Base-by-base conservation (phyloP, 2,113 vertebrate species). In the Chloropsis hardwickii region DNA sequence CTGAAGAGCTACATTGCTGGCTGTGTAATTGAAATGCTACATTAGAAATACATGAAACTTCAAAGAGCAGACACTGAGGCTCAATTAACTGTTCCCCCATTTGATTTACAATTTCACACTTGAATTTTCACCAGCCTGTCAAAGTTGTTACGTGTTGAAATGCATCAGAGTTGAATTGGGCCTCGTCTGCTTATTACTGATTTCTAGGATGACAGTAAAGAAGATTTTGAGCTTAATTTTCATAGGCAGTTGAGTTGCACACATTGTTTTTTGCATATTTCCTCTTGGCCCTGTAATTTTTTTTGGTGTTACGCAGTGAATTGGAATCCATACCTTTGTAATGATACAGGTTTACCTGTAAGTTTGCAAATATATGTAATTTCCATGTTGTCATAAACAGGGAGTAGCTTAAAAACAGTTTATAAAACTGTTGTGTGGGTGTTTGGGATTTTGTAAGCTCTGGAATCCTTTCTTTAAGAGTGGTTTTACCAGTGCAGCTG, bases 351-450 rank as follows among this genome's bases (percentile, higher is more conserved):
- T 51, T 47, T n/a, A 24, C 27, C 50, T 69, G 2, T 28, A 58
- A 66, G 8, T 78, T 73, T 44, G 8, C 0, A 0, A 77, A 22
- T 33, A 25, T 39, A 3, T 1, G 0, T 58, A 35, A 25, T 22
- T 69, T 42, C 10, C 31, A 1, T 23, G 11, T 29, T 87, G 29
- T 73, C n/a, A 13, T 53, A 61, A 81, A 27, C 10, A 53, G n/a
- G 51, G 54, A 64, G 1, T 58, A 71, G 35, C 35, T n/a, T 81
- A 50, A 48, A 64, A 92, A 21, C 42, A 65, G 27, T 37, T 82
- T 62, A 5, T 61, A 42, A 61, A 58, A n/a, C 14, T 44, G 9
- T 35, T n/a, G 3, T 23, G 31, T 45, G 57, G 19, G 27, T 48
- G 54, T 27, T n/a, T 69, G 19, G 25, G 3, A 3, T 51, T 53